A percentile compares a stretch with the other conserved stretches of the same genome.
Evolutionary conservation across 2,113 vertebrate genomes (phyloP).

Genomic region (Stictonetta naevosa): DNA sequence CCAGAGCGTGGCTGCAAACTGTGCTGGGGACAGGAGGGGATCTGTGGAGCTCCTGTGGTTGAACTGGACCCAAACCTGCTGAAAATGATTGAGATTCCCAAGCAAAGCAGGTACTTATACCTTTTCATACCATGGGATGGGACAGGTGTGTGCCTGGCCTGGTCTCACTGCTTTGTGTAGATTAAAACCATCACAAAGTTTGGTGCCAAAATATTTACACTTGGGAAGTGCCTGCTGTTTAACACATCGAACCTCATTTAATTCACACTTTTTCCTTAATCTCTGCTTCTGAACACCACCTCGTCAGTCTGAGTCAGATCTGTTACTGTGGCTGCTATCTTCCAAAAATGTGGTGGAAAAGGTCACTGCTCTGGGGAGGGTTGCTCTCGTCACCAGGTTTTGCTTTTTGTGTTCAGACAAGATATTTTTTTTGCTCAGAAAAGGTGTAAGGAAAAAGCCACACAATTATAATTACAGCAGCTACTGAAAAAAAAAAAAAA

Average conservation of each 20-base stretch:
- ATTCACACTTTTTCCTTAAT: slow-evolving; percentile 23
- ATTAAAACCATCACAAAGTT: not conserved
- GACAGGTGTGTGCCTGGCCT: not conserved
- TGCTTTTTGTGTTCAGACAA: accelerated
- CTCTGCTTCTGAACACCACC: not conserved
- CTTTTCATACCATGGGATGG: accelerated
- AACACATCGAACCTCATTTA: slow-evolving; percentile 20
- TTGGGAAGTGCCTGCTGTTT: not conserved
- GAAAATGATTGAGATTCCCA: too few species aligned
- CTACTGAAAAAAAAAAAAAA: not conserved
- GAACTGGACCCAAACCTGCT: too few species aligned
- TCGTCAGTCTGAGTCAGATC: not conserved
- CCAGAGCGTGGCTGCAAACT: accelerated
- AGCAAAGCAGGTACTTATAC: not conserved
- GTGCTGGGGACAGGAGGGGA: not conserved
- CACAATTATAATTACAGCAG: accelerated
- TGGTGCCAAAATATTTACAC: not conserved
- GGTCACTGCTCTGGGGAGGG: accelerated
- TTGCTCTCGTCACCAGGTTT: accelerated
- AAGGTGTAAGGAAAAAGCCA: not conserved
- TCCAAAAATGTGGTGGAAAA: not conserved
- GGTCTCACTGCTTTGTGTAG: accelerated
- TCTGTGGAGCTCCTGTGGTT: not conserved
- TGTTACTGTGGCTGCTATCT: not conserved
- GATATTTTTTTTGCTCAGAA: not conserved